Base-by-base conservation (phyloP, 2,113 vertebrate species). In the Brachirus orientalis region DNA sequence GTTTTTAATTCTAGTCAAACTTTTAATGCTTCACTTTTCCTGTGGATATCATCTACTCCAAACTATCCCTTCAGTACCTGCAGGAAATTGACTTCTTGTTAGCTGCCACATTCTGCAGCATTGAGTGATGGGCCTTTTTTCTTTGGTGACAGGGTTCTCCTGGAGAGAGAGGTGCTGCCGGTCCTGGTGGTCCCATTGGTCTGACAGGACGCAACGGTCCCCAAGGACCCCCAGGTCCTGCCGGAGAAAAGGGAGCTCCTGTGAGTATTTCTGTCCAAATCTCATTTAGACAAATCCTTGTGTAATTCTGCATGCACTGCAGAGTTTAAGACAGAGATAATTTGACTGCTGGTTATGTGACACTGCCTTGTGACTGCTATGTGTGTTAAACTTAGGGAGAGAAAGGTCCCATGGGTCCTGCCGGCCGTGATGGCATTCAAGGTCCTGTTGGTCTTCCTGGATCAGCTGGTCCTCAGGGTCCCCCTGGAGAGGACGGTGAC, bases 401-500 rank as follows among this genome's bases (percentile, higher is more conserved):
- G 86, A 99, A 98, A 93, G 97, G 97, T 71, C 96, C 96, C 17
- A 89, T 95, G 43, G 98, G 98, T 44, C 97, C 98, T 0, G 96
- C 98, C 20, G 98, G 98, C 12, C 94, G 97, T 61, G 98, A 99
- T 80, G 98, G 98, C 16, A 92, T 98, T n/a, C 98, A 99, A 87
- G 98, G 97, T 50, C 97, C 97, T 0, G 96, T 97, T 38, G 98
- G 97, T 69, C 95, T 98, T 65, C 97, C 98, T 0, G 98, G 98
- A 44, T 92, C 97, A 19, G 96, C 94, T 3, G 98, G 98, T 54
- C 97, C 98, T 35, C 96, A 96, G n/a, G 98, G 98, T 12, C 95
- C 95, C 63, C 96, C 98, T 0, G 98, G 98, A 90, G 98, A 99
- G 86, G 98, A 99, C 0, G 98, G 98, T 63, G 98, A 98, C 90